Conservation (phyloP, 1,140 invertebrate species). For the Ceratosolen fusciceps region DNA sequence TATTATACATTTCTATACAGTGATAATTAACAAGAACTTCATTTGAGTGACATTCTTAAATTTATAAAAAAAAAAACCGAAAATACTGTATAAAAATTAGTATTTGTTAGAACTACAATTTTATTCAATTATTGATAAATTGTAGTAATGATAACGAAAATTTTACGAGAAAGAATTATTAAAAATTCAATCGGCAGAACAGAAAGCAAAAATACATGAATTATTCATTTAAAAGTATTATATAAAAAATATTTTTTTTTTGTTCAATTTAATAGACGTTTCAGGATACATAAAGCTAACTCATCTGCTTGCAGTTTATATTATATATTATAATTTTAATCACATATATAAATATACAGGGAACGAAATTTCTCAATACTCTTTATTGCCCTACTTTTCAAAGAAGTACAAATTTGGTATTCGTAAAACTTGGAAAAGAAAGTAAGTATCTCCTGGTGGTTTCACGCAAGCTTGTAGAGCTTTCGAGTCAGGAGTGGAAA, state of each 20-base stretch:
- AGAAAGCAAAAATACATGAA: not conserved
- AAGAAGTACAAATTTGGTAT: constrained; percentile 51
- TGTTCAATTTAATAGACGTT: no score
- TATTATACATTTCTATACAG: no score
- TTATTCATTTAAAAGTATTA: not conserved
- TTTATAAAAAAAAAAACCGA: no score
- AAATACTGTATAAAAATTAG: no score
- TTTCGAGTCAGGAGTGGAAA: constrained; percentile 51
- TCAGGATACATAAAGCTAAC: not conserved
- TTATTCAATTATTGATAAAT: no score
- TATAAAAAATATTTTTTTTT: no score
- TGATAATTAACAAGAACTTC: no score
- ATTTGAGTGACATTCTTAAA: no score
- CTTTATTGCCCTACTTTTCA: constrained; percentile 42
- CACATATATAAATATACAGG: constrained; percentile 9
- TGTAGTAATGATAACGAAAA: no score
- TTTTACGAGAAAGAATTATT: no score
- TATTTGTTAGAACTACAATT: no score
- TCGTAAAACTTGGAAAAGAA: constrained; percentile 46
- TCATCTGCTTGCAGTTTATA: not conserved
- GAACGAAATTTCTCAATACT: not conserved
- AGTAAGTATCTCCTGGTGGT: constrained; percentile 1
- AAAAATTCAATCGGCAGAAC: no score
- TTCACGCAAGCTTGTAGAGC: constrained; percentile 19
- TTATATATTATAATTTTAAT: not conserved